Percentiles rank a stretch among this genome's conserved stretches.
Conservation (phyloP, 2,888 invertebrate genomes). For the Chaitophorus viminalis region DNA sequence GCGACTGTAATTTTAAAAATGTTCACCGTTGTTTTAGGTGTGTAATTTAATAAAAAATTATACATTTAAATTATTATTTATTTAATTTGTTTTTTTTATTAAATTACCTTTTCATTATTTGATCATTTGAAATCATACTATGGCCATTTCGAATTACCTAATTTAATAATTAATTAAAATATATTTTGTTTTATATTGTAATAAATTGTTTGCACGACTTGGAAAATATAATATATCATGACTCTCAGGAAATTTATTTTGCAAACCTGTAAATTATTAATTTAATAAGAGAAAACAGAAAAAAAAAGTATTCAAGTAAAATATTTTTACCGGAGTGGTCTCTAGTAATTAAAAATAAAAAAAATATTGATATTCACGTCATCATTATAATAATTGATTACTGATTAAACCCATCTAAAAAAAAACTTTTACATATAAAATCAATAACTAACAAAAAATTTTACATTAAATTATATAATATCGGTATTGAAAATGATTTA, state of each 20-base stretch:
- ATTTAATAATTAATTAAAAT: too few relatives aligned
- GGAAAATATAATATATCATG: too few relatives aligned
- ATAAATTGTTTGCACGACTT: too few relatives aligned
- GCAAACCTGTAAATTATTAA: too few relatives aligned
- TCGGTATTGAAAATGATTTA: background rate
- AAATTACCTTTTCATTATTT: too few relatives aligned
- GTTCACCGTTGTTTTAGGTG: too few relatives aligned
- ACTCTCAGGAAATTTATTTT: too few relatives aligned
- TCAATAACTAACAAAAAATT: background rate
- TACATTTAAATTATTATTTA: too few relatives aligned
- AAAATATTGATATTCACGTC: background rate
- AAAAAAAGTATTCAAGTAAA: background rate
- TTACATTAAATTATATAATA: background rate
- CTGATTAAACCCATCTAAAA: background rate
- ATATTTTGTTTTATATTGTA: too few relatives aligned
- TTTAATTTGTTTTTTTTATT: background rate
- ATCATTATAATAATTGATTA: constrained; percentile 23
- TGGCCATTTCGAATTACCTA: too few relatives aligned
- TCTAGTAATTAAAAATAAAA: background rate
- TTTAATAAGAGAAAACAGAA: background rate
- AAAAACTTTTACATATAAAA: background rate
- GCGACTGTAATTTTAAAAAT: too few relatives aligned
- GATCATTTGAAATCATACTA: too few relatives aligned
- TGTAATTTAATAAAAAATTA: background rate
- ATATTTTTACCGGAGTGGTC: background rate